Percentiles rank a stretch among this genome's conserved stretches.
phyloP scores from a whole-genome alignment of 2,113 vertebrate species.

The Periophthalmodon schlosseri region DNA sequence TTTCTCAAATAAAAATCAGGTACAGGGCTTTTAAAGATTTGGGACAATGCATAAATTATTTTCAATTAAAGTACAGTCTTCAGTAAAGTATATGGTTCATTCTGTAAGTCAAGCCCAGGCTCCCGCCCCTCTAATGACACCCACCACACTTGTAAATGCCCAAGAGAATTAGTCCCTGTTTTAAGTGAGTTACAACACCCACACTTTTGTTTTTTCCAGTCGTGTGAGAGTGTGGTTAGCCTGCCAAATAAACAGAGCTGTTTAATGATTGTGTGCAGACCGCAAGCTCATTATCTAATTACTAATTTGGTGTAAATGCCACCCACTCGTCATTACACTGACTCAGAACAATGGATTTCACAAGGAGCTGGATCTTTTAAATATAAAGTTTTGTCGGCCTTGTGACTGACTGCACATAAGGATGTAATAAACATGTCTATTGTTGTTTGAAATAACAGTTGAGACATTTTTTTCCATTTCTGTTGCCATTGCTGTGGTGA shows the following conservation, averaged over 20 bases:
- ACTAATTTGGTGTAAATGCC: constrained; percentile 21
- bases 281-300: constrained; percentile 61
- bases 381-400: not conserved
- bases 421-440: not conserved
- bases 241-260: constrained; percentile 59
- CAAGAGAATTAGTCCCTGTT: constrained; percentile 31
- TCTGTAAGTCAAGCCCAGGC: not conserved
- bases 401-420: not conserved
- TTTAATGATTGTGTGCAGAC: constrained; percentile 47
- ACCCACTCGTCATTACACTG: not conserved
- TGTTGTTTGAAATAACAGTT: not conserved
- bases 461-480: not conserved
- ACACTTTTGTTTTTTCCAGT: constrained; percentile 60
- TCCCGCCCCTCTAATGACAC: not conserved
- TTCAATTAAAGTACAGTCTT: not conserved
- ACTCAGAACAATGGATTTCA: not conserved
- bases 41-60: not conserved
- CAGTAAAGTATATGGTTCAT: not conserved
- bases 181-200: constrained; percentile 18
- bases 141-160: constrained; percentile 31
- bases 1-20: too few relatives aligned
- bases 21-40: too few relatives aligned
- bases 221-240: constrained; percentile 27
- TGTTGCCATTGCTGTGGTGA: not conserved
- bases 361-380: constrained; percentile 7